These are phyloP conservation scores for Limosa lapponica DNA, from an alignment of 2,797 vertebrate species.

Conservation along the genomic window DNA sequence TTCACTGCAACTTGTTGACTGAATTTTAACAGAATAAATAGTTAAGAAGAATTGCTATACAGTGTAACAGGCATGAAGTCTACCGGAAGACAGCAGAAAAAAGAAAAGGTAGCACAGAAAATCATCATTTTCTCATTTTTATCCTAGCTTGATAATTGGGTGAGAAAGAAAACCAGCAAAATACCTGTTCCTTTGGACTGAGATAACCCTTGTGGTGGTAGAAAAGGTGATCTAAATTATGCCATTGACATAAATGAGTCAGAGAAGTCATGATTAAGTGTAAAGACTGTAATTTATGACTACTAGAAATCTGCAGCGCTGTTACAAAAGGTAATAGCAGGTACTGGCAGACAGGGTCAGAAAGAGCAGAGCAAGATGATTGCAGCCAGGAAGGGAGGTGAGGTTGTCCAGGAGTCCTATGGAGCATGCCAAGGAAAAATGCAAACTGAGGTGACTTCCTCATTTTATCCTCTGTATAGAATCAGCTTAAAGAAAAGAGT, in stretches of 20 bases:
- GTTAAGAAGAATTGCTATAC: background rate
- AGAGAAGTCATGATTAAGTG: background rate
- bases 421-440: background rate
- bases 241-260: background rate
- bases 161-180: background rate
- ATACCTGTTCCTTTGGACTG: background rate
- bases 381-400: background rate
- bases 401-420: background rate
- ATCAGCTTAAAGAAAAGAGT: background rate
- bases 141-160: background rate
- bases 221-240: background rate
- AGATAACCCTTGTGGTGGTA: background rate
- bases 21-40: slow-evolving; percentile 11
- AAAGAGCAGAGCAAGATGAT: background rate
- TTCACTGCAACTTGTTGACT: background rate
- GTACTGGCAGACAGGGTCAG: background rate
- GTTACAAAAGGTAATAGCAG: background rate
- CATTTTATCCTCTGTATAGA: background rate
- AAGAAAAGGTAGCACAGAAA: background rate
- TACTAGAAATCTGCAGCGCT: background rate
- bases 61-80: background rate
- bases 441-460: background rate
- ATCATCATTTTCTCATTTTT: background rate
- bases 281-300: slow-evolving; percentile 17
- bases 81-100: background rate